Percentiles rank a stretch among this genome's conserved stretches.
Conservation (phyloP, 2,113 vertebrate genomes). For the Macquaria australasica region DNA sequence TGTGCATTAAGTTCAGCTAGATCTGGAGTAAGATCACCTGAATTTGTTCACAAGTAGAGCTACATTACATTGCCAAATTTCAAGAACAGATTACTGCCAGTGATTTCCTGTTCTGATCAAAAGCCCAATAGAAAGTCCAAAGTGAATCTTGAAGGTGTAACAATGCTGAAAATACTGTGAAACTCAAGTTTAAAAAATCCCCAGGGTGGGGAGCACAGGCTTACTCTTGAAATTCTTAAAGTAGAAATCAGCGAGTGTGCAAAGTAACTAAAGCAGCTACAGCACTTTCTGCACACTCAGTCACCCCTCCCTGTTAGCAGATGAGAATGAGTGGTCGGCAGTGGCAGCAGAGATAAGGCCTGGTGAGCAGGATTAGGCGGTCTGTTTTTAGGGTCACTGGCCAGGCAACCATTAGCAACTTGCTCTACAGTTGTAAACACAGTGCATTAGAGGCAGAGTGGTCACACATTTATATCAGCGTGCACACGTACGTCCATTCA, state of each 20-base stretch:
- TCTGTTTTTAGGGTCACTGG: constrained; percentile 71
- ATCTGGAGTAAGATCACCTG: not conserved
- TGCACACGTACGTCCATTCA: constrained; percentile 30
- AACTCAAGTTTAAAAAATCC: constrained; percentile 1
- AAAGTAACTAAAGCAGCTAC: constrained; percentile 16
- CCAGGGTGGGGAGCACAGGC: not conserved
- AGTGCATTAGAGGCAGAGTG: constrained; percentile 44
- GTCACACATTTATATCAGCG: constrained; percentile 50
- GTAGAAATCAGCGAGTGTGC: constrained; percentile 16
- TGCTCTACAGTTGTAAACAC: constrained; percentile 64
- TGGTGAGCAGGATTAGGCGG: constrained; percentile 41
- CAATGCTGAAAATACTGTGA: not conserved
- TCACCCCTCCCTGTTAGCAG: constrained; percentile 27
- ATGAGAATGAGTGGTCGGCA: constrained; percentile 73
- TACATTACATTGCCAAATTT: not conserved
- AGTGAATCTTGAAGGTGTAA: not conserved
- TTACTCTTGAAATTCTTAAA: not conserved
- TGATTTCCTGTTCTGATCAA: not conserved
- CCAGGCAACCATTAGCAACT: constrained; percentile 72
- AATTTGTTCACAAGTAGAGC: not conserved
- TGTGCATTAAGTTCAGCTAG: not conserved
- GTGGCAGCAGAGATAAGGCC: constrained; percentile 59
- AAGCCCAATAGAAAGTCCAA: not conserved
- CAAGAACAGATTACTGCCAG: not conserved
- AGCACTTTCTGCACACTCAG: constrained; percentile 43